These are phyloP conservation scores for Papilio polyxenes DNA, from an alignment of 1,140 invertebrate species.

Conservation along the genomic window DNA sequence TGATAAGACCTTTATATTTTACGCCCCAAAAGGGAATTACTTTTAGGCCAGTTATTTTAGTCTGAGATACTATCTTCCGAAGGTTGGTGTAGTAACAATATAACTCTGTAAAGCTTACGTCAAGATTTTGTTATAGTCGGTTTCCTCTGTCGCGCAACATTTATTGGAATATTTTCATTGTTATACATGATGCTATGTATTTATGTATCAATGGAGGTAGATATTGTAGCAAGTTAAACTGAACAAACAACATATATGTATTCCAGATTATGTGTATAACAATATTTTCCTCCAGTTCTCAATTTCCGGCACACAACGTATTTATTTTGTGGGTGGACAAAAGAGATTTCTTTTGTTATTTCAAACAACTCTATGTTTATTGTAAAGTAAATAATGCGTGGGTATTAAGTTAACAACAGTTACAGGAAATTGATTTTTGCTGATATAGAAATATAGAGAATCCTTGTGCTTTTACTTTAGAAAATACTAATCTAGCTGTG, in stretches of 20 bases:
- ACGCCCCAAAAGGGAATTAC: conserved; percentile 2
- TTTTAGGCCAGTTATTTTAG: neutral
- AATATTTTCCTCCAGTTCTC: neutral
- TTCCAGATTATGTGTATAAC: neutral
- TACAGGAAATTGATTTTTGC: conserved; percentile 2
- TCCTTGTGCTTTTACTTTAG: neutral
- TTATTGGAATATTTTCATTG: too few species aligned
- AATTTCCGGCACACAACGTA: conserved; percentile 15
- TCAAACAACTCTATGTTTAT: neutral
- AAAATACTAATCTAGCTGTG: neutral
- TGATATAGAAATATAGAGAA: neutral
- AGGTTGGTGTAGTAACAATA: neutral
- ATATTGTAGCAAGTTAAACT: too few species aligned
- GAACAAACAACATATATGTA: neutral
- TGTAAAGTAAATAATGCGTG: neutral
- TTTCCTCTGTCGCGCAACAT: neutral
- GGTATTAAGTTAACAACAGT: conserved; percentile 3
- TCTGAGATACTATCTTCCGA: neutral
- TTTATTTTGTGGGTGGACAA: conserved; percentile 4
- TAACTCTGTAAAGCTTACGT: neutral
- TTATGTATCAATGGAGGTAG: too few species aligned
- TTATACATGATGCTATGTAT: neutral
- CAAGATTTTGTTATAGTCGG: neutral
- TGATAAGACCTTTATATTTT: conserved; percentile 29
- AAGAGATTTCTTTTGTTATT: neutral